These are phyloP conservation scores for Pyralis farinalis DNA, from an alignment of 2,888 invertebrate genomes.

Conservation along the genomic window DNA sequence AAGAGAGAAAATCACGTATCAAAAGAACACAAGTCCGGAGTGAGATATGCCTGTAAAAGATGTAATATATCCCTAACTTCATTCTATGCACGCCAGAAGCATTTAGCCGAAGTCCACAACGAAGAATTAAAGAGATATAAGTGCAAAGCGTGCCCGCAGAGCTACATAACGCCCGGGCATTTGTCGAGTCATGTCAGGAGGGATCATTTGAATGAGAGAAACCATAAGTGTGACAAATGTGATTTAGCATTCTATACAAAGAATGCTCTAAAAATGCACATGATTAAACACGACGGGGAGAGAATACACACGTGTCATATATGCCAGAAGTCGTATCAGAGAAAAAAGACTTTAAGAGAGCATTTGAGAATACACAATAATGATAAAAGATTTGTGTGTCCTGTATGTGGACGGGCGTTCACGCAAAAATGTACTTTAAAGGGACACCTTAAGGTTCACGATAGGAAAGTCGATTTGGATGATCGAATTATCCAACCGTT, in stretches of 20 bases:
- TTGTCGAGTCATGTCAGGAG: constrained; percentile 65
- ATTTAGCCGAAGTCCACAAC: constrained; percentile 66
- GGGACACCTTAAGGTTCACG: constrained; percentile 67
- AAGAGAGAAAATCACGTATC: constrained; percentile 70
- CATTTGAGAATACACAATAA: constrained; percentile 71
- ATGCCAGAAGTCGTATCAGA: constrained; percentile 73
- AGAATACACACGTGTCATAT: constrained; percentile 73
- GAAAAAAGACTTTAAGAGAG: constrained; percentile 64
- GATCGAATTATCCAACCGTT: constrained; percentile 41
- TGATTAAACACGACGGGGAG: constrained; percentile 78
- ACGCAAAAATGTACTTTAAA: constrained; percentile 73
- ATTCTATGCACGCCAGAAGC: constrained; percentile 68
- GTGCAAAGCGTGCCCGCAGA: constrained; percentile 68
- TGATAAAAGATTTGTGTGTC: constrained; percentile 66
- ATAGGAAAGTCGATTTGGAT: constrained; percentile 51
- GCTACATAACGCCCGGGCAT: constrained; percentile 72
- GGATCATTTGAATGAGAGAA: constrained; percentile 68
- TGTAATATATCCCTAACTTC: constrained; percentile 64
- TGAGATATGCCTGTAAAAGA: constrained; percentile 62
- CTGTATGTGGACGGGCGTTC: constrained; percentile 67
- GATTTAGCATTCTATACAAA: constrained; percentile 76
- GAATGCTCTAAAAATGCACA: constrained; percentile 78
- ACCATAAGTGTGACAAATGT: constrained; percentile 75
- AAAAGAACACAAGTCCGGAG: constrained; percentile 66
- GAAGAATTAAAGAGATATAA: constrained; percentile 70